A percentile compares a stretch with the other conserved stretches of the same genome.
Conservation (phyloP, 2,113 vertebrate species). For the Eurypyga helias region DNA sequence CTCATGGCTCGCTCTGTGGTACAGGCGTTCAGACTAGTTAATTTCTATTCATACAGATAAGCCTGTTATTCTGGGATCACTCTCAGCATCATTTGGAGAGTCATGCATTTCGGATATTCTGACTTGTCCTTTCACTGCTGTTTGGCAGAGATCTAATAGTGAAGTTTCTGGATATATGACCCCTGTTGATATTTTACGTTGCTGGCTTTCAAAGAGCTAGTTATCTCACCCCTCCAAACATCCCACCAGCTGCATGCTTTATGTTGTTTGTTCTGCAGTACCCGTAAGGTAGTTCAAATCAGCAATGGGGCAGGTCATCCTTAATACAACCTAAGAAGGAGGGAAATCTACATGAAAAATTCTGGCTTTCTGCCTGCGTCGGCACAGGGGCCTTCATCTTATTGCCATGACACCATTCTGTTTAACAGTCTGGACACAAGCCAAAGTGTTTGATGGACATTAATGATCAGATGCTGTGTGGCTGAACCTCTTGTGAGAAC, state of each 20-base stretch:
- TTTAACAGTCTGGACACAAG: slow-evolving; percentile 31
- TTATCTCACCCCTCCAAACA: not conserved
- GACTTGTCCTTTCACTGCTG: not conserved
- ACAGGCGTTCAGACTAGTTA: not conserved
- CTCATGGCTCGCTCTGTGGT: not conserved
- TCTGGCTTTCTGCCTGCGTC: not conserved
- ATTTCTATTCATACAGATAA: not conserved
- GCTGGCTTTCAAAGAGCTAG: not conserved
- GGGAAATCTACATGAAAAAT: not conserved
- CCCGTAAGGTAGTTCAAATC: not conserved
- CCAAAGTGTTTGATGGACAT: slow-evolving; percentile 35
- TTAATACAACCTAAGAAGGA: not conserved
- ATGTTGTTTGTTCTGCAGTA: not conserved
- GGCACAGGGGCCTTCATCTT: not conserved
- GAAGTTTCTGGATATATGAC: not conserved
- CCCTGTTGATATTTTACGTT: not conserved
- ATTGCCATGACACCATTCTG: not conserved
- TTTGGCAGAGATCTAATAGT: not conserved
- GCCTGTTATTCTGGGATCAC: not conserved
- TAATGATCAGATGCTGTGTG: slow-evolving; percentile 50
- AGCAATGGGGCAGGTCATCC: not conserved
- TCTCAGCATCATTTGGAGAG: not conserved
- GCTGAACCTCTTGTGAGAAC: slow-evolving; percentile 41
- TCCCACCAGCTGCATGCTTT: not conserved
- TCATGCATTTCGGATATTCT: not conserved